Conservation (phyloP, 2,888 invertebrate genomes). For the Spicauda simplicius region DNA sequence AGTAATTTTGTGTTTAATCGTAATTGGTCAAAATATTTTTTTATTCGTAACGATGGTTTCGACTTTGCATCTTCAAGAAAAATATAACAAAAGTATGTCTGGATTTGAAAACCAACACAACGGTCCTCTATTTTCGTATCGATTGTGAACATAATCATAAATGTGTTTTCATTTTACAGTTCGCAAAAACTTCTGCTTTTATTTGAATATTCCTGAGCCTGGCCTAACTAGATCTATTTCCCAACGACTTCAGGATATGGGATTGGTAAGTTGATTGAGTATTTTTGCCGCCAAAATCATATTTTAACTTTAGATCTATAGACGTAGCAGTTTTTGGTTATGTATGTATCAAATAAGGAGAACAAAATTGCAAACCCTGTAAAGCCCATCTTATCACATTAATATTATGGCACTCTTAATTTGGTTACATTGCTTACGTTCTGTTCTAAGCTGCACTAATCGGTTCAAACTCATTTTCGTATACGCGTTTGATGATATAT, state of each 20-base stretch:
- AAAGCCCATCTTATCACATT: neutral
- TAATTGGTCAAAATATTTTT: slow-evolving; percentile 41
- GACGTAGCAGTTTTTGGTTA: slow-evolving; percentile 58
- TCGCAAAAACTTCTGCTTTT: slow-evolving; percentile 88
- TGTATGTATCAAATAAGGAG: slow-evolving; percentile 50
- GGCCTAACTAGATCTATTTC: slow-evolving; percentile 87
- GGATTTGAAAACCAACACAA: neutral
- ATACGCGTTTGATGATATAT: neutral
- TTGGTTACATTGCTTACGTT: slow-evolving; percentile 61
- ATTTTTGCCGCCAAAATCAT: slow-evolving; percentile 65
- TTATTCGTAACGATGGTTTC: slow-evolving; percentile 67
- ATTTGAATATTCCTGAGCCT: slow-evolving; percentile 90
- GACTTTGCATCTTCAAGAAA: slow-evolving; percentile 76
- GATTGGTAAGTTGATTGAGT: slow-evolving; percentile 85
- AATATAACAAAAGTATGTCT: slow-evolving; percentile 75
- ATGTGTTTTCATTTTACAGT: slow-evolving; percentile 60
- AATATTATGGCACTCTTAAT: slow-evolving; percentile 45
- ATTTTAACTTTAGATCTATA: slow-evolving; percentile 28
- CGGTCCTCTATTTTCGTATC: slow-evolving; percentile 27
- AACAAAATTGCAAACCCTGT: slow-evolving; percentile 46
- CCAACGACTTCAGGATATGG: slow-evolving; percentile 88
- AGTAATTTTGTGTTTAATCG: slow-evolving; percentile 11
- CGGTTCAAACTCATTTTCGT: neutral
- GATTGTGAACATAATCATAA: slow-evolving; percentile 4
- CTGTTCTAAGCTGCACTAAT: slow-evolving; percentile 45